Base-by-base conservation (phyloP, 2,888 invertebrate genomes). In the Byasa hedistus region DNA sequence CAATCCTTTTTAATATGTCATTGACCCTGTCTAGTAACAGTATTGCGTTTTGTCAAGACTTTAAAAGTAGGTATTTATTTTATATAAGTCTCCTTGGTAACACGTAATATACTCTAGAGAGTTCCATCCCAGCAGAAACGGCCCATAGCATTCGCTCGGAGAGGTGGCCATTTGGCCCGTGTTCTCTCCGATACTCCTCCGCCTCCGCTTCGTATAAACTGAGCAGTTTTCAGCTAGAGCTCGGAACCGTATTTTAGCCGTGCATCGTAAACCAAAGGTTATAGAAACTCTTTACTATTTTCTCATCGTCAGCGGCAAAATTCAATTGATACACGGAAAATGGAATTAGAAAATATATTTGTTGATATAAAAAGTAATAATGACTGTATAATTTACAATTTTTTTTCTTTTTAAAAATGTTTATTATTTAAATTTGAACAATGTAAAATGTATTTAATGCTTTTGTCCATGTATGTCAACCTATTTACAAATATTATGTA, bases 81-180 rank as follows among this genome's bases (percentile, higher is more conserved):
- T 48, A 39, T n/a, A 48, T 5, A 10, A 48, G 65, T 75, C 68
- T 64, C 75, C 64, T 75, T 76, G 48, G 56, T 24, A 62, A 82
- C 71, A 83, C 79, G 75, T 81, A 86, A 83, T 87, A 72, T 60
- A 71, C n/a, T 62, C 73, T 69, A 55, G 65, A 73, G 70, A 73
- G 75, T 79, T 78, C 79, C 81, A 89, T 89, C 89, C 80, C 77
- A 70, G 76, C 73, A 79, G 80, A 86, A 89, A 89, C 86, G 85
- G 85, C 82, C 84, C 82, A 82, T 80, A 82, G 87, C 83, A 81
- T 84, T 86, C 79, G 80, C 79, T 78, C 80, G 72, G 81, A 84
- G 87, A 89, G 88, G 84, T 84, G 82, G 85, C 89, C 82, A 89
- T 91, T 91, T 86, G 84, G 83, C 86, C 78, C 79, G 80, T 79